Evolutionary conservation across 2,888 invertebrate species (phyloP).

Genomic region (Unio pictorum): DNA sequence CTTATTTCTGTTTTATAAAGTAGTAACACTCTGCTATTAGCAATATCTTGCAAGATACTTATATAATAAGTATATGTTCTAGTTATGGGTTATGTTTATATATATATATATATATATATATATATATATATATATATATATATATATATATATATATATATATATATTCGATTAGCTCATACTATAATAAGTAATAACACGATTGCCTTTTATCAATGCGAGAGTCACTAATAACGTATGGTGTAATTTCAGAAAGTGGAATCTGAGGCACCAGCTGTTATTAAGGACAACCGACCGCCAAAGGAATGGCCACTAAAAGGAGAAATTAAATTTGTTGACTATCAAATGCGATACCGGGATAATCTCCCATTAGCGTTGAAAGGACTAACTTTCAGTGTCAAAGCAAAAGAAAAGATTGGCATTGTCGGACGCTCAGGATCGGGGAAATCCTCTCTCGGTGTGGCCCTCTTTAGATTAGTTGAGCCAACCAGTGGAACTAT

Average conservation of each 20-base stretch:
- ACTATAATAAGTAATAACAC: too few species aligned
- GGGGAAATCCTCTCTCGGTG: slow-evolving; percentile 72
- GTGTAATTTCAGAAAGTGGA: slow-evolving; percentile 48
- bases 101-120: too few species aligned
- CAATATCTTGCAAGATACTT: too few species aligned
- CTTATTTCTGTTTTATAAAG: too few species aligned
- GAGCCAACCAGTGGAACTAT: slow-evolving; percentile 75
- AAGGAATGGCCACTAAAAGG: slow-evolving; percentile 66
- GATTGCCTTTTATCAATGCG: too few species aligned
- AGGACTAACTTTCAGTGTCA: slow-evolving; percentile 75
- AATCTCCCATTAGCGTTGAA: slow-evolving; percentile 72
- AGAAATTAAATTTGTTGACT: slow-evolving; percentile 56
- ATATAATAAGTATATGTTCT: too few species aligned
- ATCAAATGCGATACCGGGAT: slow-evolving; percentile 60
- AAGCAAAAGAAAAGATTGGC: slow-evolving; percentile 77
- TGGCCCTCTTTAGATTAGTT: slow-evolving; percentile 77
- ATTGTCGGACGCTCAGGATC: slow-evolving; percentile 76
- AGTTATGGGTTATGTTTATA: too few species aligned
- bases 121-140: too few species aligned
- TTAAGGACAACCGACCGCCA: slow-evolving; percentile 62
- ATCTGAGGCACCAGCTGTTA: slow-evolving; percentile 61
- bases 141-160: too few species aligned
- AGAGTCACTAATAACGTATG: too few species aligned
- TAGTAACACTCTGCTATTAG: too few species aligned
- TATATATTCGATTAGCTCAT: too few species aligned